Percentiles rank a stretch among this genome's conserved stretches.
These are phyloP conservation scores for Circaetus cinerascens DNA, from an alignment of 2,113 vertebrate genomes.

Conservation along the genomic window DNA sequence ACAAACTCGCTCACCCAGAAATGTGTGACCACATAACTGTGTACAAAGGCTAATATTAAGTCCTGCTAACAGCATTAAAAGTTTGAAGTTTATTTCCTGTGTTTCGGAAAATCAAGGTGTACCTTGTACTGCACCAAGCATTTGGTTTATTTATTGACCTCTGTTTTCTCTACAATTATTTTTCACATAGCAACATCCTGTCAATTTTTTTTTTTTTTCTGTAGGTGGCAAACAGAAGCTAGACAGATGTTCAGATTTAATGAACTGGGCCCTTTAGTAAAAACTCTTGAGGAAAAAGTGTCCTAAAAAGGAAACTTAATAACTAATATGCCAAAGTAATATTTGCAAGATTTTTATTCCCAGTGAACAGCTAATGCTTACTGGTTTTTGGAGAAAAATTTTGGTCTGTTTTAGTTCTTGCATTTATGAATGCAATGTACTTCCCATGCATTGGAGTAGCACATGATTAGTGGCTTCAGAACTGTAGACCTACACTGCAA, in stretches of 20 bases:
- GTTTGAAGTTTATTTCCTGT: not conserved
- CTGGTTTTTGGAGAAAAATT: not conserved
- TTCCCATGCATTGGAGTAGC: not conserved
- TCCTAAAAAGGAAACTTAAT: not conserved
- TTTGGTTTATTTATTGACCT: not conserved
- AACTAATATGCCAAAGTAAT: not conserved
- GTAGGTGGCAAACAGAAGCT: not conserved
- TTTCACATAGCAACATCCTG: not conserved
- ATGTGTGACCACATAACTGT: accelerated
- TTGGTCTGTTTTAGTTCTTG: not conserved
- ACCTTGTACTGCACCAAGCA: not conserved
- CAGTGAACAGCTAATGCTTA: not conserved
- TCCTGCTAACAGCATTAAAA: not conserved
- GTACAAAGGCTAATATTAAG: not conserved
- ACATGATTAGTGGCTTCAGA: not conserved
- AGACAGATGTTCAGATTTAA: not conserved
- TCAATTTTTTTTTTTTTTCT: not conserved
- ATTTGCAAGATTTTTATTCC: not conserved
- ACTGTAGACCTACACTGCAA: not conserved
- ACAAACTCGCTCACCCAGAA: not conserved
- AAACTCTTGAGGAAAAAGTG: not conserved
- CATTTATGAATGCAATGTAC: not conserved
- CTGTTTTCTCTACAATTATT: not conserved
- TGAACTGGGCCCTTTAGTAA: not conserved
- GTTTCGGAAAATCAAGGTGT: not conserved